Evolutionary conservation across 2,888 invertebrate species (phyloP).

Genomic region (Heliconius erato): DNA sequence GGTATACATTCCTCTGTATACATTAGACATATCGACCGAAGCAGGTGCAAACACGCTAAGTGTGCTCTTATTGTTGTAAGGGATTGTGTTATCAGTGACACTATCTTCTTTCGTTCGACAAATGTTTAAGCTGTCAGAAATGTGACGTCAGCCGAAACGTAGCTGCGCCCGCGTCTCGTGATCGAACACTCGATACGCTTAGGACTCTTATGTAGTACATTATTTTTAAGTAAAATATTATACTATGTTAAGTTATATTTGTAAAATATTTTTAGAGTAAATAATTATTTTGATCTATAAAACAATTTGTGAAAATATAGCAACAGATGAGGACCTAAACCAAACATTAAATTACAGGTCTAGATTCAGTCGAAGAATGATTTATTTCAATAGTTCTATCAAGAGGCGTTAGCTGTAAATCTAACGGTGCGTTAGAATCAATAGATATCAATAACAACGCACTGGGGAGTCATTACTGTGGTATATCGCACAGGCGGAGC

Average conservation of each 20-base stretch:
- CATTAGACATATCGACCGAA: slow-evolving; percentile 68
- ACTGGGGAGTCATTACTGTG: slow-evolving; percentile 73
- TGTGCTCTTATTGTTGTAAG: slow-evolving; percentile 85
- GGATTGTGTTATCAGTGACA: slow-evolving; percentile 85
- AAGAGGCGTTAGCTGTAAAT: slow-evolving; percentile 69
- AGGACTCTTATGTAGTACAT: slow-evolving; percentile 55
- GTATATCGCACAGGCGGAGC: slow-evolving; percentile 42
- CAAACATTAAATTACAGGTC: slow-evolving; percentile 18
- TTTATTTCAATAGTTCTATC: slow-evolving; percentile 39
- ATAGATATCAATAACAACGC: slow-evolving; percentile 79
- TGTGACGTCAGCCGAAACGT: slow-evolving; percentile 83
- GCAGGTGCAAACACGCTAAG: slow-evolving; percentile 86
- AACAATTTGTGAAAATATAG: neutral
- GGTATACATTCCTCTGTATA: slow-evolving; percentile 68
- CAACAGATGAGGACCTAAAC: neutral
- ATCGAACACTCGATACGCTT: slow-evolving; percentile 72
- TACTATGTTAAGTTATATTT: neutral
- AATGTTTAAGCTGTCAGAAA: slow-evolving; percentile 85
- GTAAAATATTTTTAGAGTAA: neutral
- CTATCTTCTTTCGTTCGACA: slow-evolving; percentile 85
- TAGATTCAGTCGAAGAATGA: slow-evolving; percentile 22
- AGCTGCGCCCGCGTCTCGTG: slow-evolving; percentile 68
- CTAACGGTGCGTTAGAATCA: slow-evolving; percentile 80
- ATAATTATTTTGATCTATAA: neutral
- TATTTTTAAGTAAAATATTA: slow-evolving; percentile 44